Base-by-base conservation (phyloP, 1,140 invertebrate species). In the Atta texana region DNA sequence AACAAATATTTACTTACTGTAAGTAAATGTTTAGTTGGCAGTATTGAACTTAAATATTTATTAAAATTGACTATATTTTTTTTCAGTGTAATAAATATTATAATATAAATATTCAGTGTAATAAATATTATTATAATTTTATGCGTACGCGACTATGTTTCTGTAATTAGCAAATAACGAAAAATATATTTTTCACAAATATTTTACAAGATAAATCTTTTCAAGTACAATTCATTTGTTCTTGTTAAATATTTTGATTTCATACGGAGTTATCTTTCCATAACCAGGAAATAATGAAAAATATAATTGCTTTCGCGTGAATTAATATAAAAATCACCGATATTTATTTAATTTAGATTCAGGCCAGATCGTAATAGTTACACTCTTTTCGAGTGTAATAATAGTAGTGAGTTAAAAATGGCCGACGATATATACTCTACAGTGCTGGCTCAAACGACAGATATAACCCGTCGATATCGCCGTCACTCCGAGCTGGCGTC, bases 401-500 rank as follows among this genome's bases (percentile, higher is more conserved):
- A 59, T 34, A 28, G 31, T 3, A 39, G 21, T 6, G 51, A 8
- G 16, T 21, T 49, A 59, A 74, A 84, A 84, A 84, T 75, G 28
- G 16, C 14, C 8, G 59, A 21, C 53, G 44, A 44, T 53, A 53
- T 57, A 81, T 55, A 34, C 18, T n/a, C 14, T 18, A 18, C 24
- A 34, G 44, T 34, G 71, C 10, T 49, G 44, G 69, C 55, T 49
- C 39, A 74, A 39, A 49, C 69, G 80, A 72, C 55, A 72, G 55
- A 82, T 61, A 82, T 74, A 74, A 75, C 39, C 18, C 80, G 44
- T 51, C 69, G 80, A 74, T 74, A 75, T 84, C 80, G 69, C 55
- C 80, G 55, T 84, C 55, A 59, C 39, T 57, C 53, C 34, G 34
- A 49, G 68, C 12, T n/a, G 53, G 80, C 39, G 69, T 84, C 69